phyloP scores from a whole-genome alignment of 2,797 vertebrate genomes.

The Austrolebias charrua region DNA sequence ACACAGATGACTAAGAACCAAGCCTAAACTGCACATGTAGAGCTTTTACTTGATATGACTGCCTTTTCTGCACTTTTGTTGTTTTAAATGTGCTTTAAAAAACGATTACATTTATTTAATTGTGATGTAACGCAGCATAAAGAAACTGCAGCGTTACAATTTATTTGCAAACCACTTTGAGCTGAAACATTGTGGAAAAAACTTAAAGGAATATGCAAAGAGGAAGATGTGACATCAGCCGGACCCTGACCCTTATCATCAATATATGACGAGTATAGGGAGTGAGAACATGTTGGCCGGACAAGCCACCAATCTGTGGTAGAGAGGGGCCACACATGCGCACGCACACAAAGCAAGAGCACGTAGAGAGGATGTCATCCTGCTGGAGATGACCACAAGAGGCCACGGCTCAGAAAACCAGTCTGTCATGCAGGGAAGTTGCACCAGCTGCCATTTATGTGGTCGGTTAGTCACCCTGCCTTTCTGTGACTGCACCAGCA shows the following conservation, averaged over 20 bases:
- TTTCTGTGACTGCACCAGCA: conserved; percentile 2
- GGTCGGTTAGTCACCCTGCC: conserved; percentile 7
- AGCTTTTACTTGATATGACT: too few relatives aligned
- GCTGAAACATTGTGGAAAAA: background rate
- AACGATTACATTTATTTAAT: too few relatives aligned
- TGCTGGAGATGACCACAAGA: conserved; percentile 2
- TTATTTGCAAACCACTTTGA: background rate
- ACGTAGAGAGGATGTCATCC: conserved; percentile 10
- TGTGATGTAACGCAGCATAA: background rate
- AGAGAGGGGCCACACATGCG: too few relatives aligned
- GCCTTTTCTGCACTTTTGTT: too few relatives aligned
- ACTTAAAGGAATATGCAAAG: background rate
- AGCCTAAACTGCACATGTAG: too few relatives aligned
- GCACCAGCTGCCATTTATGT: conserved; percentile 22
- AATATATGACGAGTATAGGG: too few relatives aligned
- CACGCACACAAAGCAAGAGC: background rate
- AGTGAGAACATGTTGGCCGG: too few relatives aligned
- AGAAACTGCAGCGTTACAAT: background rate
- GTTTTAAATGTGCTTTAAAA: too few relatives aligned
- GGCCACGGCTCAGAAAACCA: conserved; percentile 11
- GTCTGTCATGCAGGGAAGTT: conserved; percentile 13
- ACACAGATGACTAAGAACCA: too few relatives aligned
- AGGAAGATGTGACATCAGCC: conserved; percentile 1
- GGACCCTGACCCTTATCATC: too few relatives aligned
- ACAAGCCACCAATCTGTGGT: conserved; percentile 6